Conservation (phyloP, 1,140 invertebrate genomes). For the Reticulitermes speratus region DNA sequence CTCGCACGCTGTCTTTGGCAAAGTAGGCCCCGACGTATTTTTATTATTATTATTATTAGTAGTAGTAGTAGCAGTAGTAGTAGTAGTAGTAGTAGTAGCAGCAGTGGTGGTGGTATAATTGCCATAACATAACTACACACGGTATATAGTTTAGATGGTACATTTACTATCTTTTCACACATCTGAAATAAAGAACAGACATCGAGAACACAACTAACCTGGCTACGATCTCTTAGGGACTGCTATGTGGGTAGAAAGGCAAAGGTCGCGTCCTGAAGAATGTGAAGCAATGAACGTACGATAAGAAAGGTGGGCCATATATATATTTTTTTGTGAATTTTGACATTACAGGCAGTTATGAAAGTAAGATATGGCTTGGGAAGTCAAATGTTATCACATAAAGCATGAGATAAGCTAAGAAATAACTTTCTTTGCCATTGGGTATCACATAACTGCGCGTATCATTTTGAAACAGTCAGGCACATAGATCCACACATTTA, state of each 20-base stretch:
- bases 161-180: no score
- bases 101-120: no score
- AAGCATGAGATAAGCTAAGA: constrained; percentile 4
- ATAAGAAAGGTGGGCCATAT: not conserved
- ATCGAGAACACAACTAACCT: no score
- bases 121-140: no score
- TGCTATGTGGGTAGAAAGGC: not conserved
- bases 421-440: not conserved
- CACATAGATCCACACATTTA: not conserved
- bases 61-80: no score
- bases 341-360: not conserved
- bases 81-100: no score
- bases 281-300: not conserved
- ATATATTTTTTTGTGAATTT: not conserved
- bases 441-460: not conserved
- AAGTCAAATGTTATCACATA: constrained; percentile 9
- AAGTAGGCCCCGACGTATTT: no score
- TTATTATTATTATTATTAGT: no score
- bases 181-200: no score
- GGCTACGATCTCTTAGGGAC: not conserved
- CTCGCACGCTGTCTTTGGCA: no score
- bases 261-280: not conserved
- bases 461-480: not conserved
- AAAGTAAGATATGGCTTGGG: not conserved
- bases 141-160: no score